These are phyloP conservation scores for Sorex araneus DNA, from an alignment of 2,113 vertebrate species.

Conservation along the genomic window DNA sequence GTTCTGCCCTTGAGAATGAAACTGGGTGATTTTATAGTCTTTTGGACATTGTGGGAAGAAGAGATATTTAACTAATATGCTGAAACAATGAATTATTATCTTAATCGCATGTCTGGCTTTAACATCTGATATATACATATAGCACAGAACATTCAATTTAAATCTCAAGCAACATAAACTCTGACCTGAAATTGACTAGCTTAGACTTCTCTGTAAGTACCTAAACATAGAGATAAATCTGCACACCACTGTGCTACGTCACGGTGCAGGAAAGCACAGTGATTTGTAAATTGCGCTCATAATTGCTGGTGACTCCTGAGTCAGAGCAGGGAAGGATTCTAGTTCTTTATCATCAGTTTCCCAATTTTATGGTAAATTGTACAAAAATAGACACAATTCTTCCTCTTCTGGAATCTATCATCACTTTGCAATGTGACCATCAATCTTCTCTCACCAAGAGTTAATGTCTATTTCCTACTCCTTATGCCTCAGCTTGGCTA, in stretches of 20 bases:
- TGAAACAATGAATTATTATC: not conserved
- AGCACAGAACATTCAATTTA: not conserved
- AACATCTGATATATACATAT: not conserved
- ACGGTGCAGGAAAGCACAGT: too few species aligned
- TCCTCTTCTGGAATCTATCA: not conserved
- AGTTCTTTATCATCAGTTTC: not conserved
- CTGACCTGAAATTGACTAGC: too few species aligned
- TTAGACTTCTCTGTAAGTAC: too few species aligned
- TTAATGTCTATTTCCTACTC: not conserved
- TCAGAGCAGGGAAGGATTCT: not conserved
- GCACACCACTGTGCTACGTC: too few species aligned
- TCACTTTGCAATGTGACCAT: not conserved
- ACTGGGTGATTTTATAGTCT: not conserved
- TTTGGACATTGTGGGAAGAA: not conserved
- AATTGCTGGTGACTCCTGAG: not conserved
- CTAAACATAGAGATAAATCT: too few species aligned
- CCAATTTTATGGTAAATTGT: not conserved
- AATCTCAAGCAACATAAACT: not conserved
- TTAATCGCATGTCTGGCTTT: not conserved
- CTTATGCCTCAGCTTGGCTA: not conserved
- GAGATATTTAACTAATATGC: not conserved
- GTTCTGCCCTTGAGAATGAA: not conserved
- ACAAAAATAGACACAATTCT: not conserved
- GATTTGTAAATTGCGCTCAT: too few species aligned
- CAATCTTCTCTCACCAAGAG: not conserved